Evolutionary conservation across 2,113 vertebrate species (phyloP).

Genomic region (Rana temporaria): DNA sequence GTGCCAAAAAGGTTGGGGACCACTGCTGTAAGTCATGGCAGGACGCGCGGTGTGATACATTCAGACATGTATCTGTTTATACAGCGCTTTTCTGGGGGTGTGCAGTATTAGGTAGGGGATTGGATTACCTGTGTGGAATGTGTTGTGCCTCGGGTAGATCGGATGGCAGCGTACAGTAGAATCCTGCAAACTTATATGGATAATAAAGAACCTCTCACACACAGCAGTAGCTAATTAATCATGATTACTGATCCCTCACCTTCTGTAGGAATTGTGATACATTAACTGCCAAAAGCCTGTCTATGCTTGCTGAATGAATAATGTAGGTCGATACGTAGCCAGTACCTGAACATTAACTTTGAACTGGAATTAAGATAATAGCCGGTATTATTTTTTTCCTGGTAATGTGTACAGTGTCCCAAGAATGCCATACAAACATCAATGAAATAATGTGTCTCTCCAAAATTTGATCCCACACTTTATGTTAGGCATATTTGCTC

Average conservation of each 20-base stretch:
- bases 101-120: constrained; percentile 5
- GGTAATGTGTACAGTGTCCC: no score
- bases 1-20: no score
- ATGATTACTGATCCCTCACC: constrained; percentile 6
- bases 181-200: neutral
- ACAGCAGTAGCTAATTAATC: constrained; percentile 23
- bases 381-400: no score
- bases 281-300: neutral
- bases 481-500: no score
- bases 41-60: neutral
- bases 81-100: neutral
- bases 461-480: no score
- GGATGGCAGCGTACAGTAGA: neutral
- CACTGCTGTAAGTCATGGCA: neutral
- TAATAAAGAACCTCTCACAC: neutral
- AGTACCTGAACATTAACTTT: no score
- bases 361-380: no score
- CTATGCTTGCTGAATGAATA: no score
- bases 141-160: neutral
- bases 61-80: neutral
- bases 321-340: neutral
- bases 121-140: constrained; percentile 18
- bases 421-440: no score
- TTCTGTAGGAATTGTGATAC: neutral
- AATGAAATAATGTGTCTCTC: no score